A percentile compares a stretch with the other conserved stretches of the same genome.
Conservation (phyloP, 2,113 vertebrate species). For the Baryphthengus martii region DNA sequence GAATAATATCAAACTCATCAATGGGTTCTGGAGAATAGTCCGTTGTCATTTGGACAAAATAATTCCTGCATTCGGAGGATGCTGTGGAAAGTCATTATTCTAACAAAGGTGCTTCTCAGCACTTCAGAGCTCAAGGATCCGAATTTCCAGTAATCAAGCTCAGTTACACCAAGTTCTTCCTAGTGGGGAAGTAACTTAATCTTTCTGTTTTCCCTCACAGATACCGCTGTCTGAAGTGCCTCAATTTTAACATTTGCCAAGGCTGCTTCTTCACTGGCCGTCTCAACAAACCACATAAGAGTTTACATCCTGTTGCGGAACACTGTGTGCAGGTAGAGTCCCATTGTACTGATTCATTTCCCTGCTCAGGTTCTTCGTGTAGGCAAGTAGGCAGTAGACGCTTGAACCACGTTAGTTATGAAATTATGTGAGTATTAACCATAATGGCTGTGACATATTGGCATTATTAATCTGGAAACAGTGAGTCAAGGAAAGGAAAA, state of each 20-base stretch:
- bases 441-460: neutral
- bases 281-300: constrained; percentile 76
- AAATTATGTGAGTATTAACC: neutral
- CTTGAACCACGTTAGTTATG: neutral
- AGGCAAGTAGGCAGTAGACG: neutral
- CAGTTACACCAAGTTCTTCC: neutral
- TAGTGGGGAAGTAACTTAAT: neutral
- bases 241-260: constrained; percentile 85
- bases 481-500: neutral
- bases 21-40: neutral
- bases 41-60: neutral
- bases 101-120: neutral
- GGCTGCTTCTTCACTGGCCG: constrained; percentile 78
- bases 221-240: constrained; percentile 84
- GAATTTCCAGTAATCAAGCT: neutral
- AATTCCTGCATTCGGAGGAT: neutral
- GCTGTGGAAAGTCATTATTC: neutral
- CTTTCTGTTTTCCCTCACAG: constrained; percentile 51
- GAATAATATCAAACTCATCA: neutral
- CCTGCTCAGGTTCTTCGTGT: neutral
- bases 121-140: neutral
- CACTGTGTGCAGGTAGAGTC: constrained; percentile 77
- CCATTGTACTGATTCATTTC: neutral
- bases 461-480: neutral
- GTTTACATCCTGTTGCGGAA: constrained; percentile 76